phyloP scores from a whole-genome alignment of 2,888 invertebrate genomes.

The Stictocephala bisonia region DNA sequence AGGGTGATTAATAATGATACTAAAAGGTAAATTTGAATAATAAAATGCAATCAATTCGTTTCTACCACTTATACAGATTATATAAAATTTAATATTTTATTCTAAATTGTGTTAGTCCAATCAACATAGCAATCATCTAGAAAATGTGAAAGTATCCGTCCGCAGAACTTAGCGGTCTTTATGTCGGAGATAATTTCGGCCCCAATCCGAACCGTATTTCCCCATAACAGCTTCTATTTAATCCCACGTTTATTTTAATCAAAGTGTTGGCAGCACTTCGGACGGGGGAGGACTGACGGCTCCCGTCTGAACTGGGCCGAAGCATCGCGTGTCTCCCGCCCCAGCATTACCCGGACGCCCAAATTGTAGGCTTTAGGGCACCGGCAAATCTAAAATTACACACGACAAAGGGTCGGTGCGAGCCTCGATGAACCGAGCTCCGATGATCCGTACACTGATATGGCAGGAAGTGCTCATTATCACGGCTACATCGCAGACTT shows the following conservation, averaged over 20 bases:
- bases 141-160: no score
- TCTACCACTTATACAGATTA: no score
- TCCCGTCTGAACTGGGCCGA: not conserved
- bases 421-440: not conserved
- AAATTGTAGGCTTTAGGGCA: constrained; percentile 20
- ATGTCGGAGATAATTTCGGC: no score
- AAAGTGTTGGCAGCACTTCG: not conserved
- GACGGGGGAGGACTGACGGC: not conserved
- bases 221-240: constrained; percentile 26
- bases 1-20: no score
- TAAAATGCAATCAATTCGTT: no score
- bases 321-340: not conserved
- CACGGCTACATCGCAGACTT: constrained; percentile 14
- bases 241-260: constrained; percentile 17
- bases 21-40: no score
- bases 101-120: no score
- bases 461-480: constrained; percentile 28
- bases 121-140: no score
- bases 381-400: constrained; percentile 36
- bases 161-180: no score
- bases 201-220: no score
- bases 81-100: no score
- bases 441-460: constrained; percentile 17
- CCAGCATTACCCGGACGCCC: constrained; percentile 19
- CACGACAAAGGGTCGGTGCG: constrained; percentile 3